Percentiles rank a stretch among this genome's conserved stretches.
Conservation (phyloP, 2,888 invertebrate genomes). For the Sylvicola cinctus region DNA sequence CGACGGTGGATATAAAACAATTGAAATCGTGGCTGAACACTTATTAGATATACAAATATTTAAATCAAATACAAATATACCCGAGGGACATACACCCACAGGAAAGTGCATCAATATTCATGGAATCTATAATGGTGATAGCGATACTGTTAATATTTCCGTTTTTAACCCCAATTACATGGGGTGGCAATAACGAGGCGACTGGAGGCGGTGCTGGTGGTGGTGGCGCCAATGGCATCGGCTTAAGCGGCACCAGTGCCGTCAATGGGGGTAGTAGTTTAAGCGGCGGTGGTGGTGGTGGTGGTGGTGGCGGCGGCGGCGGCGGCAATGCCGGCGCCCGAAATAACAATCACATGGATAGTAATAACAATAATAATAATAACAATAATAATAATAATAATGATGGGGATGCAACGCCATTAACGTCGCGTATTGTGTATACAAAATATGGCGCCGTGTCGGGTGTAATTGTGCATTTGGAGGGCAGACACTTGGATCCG, state of each 20-base stretch:
- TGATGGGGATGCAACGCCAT: slow-evolving; percentile 20
- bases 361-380: slow-evolving; percentile 8
- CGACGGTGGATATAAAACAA: too few relatives aligned
- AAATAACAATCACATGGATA: slow-evolving; percentile 10
- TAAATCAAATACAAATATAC: too few relatives aligned
- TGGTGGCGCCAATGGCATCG: slow-evolving; percentile 6
- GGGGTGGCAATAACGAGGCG: slow-evolving; percentile 13
- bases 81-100: too few relatives aligned
- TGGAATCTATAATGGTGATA: slow-evolving; percentile 20
- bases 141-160: slow-evolving; percentile 19
- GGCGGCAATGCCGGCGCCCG: slow-evolving; percentile 13
- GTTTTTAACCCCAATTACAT: slow-evolving; percentile 12
- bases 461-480: slow-evolving; percentile 65
- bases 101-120: slow-evolving; percentile 9
- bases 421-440: slow-evolving; percentile 65
- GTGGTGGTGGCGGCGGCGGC: slow-evolving; percentile 13
- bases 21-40: too few relatives aligned
- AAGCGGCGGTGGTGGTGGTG: slow-evolving; percentile 11
- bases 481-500: slow-evolving; percentile 60
- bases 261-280: too few relatives aligned
- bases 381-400: slow-evolving; percentile 6
- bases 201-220: slow-evolving; percentile 10
- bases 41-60: too few relatives aligned
- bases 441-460: slow-evolving; percentile 77
- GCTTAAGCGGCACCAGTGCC: slow-evolving; percentile 5